Evolutionary conservation across 1,140 invertebrate genomes (phyloP).

Genomic region (Pogonomyrmex barbatus): DNA sequence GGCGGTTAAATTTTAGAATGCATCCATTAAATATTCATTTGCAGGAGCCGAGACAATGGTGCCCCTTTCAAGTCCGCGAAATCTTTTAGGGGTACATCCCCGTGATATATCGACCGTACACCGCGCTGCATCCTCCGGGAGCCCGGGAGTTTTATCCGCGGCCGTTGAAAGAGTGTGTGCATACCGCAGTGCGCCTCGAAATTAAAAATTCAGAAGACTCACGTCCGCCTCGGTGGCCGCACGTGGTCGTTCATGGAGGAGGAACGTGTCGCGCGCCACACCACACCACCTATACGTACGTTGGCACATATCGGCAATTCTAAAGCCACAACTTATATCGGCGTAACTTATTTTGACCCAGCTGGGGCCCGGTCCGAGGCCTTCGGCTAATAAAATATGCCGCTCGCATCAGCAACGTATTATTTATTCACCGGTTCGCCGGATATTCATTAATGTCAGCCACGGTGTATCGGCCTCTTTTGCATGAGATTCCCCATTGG

Average conservation of each 20-base stretch:
- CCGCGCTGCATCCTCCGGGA: neutral
- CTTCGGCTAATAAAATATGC: neutral
- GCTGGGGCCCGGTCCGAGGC: neutral
- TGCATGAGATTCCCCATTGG: neutral
- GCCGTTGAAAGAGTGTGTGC: conserved; percentile 37
- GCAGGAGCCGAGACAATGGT: neutral
- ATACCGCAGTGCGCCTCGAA: conserved; percentile 58
- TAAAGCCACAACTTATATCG: neutral
- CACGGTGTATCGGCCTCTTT: neutral
- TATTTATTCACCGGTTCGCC: conserved; percentile 25
- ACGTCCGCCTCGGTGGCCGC: conserved; percentile 3
- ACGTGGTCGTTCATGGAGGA: neutral
- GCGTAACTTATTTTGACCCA: neutral
- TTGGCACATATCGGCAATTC: conserved; percentile 15
- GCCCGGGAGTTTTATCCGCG: neutral
- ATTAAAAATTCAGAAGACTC: conserved; percentile 67
- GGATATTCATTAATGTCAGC: neutral
- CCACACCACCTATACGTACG: neutral
- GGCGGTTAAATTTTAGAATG: neutral
- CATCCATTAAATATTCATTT: conserved; percentile 39
- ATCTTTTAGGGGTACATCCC: conserved; percentile 3
- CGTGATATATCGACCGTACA: conserved; percentile 38
- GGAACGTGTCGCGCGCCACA: conserved; percentile 11
- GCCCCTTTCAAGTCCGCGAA: neutral
- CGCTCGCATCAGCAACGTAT: neutral